Evolutionary conservation across 2,888 invertebrate genomes (phyloP).

Genomic region (Parnassius apollo): DNA sequence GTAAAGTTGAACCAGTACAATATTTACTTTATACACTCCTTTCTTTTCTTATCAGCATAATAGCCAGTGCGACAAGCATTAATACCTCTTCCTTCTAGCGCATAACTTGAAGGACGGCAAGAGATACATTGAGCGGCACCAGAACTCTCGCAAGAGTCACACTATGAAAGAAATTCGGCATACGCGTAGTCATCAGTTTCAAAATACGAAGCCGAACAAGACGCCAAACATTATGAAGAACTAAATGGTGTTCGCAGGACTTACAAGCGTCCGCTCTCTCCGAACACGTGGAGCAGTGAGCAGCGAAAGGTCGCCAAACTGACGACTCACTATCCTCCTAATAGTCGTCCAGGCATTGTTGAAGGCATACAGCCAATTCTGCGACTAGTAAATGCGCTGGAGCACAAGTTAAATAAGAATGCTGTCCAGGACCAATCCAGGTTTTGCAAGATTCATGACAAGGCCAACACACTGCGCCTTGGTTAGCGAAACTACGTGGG

Average conservation of each 20-base stretch:
- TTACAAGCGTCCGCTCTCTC: slow-evolving; percentile 91
- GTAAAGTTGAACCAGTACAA: background rate
- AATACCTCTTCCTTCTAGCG: slow-evolving; percentile 86
- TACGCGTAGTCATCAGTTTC: slow-evolving; percentile 94
- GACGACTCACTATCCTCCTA: slow-evolving; percentile 89
- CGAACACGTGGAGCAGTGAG: slow-evolving; percentile 92
- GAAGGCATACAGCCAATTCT: slow-evolving; percentile 92
- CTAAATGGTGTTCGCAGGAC: slow-evolving; percentile 93
- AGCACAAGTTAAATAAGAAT: slow-evolving; percentile 92
- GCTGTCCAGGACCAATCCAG: slow-evolving; percentile 93
- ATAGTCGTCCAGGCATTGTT: slow-evolving; percentile 94
- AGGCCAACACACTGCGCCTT: slow-evolving; percentile 90
- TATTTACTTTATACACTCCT: slow-evolving; percentile 86
- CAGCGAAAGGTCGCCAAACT: slow-evolving; percentile 91
- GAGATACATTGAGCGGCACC: slow-evolving; percentile 90
- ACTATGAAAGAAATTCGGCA: slow-evolving; percentile 88
- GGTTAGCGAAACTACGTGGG: slow-evolving; percentile 90
- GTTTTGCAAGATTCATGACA: slow-evolving; percentile 95
- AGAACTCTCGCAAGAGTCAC: slow-evolving; percentile 90
- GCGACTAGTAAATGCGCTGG: slow-evolving; percentile 91
- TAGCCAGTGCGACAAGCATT: slow-evolving; percentile 87
- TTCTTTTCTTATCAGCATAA: slow-evolving; percentile 88
- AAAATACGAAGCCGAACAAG: slow-evolving; percentile 90
- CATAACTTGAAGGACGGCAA: slow-evolving; percentile 87
- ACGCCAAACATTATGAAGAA: slow-evolving; percentile 91